phyloP scores from a whole-genome alignment of 2,113 vertebrate genomes.

The Neopipo cinnamomea region DNA sequence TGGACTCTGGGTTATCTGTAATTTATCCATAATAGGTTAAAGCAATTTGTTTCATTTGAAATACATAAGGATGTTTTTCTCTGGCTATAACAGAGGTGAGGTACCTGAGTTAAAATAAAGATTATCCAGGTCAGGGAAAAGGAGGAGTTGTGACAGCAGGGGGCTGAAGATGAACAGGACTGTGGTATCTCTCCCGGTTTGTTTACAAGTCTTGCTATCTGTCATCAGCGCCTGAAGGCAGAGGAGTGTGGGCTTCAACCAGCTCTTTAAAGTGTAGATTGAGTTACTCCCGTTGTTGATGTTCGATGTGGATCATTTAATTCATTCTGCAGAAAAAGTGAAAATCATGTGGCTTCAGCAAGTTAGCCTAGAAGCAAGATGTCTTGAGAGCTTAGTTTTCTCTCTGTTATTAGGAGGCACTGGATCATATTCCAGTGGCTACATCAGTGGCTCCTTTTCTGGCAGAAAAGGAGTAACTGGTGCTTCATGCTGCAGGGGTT shows the following conservation, averaged over 20 bases:
- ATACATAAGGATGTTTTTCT: background rate
- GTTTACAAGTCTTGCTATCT: constrained; percentile 45
- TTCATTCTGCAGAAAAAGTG: constrained; percentile 50
- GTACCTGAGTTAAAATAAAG: background rate
- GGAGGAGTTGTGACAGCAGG: background rate
- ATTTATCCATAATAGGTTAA: background rate
- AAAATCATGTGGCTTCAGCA: constrained; percentile 43
- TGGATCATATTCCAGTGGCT: constrained; percentile 23
- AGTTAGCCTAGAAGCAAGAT: constrained; percentile 36
- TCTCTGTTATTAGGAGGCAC: constrained; percentile 34
- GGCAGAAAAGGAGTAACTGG: constrained; percentile 1
- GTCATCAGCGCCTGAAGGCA: constrained; percentile 28
- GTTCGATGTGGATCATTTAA: constrained; percentile 48
- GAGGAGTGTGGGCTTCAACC: constrained; percentile 26
- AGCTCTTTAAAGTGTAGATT: constrained; percentile 55
- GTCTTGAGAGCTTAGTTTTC: constrained; percentile 18
- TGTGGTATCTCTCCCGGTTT: constrained; percentile 16
- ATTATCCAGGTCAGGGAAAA: background rate
- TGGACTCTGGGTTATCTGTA: background rate
- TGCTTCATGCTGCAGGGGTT: constrained; percentile 1
- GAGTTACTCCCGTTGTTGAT: constrained; percentile 38
- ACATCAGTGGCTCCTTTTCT: background rate
- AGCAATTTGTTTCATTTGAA: background rate
- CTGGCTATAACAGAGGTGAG: background rate
- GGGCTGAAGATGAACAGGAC: background rate